A percentile compares a stretch with the other conserved stretches of the same genome.
Evolutionary conservation across 2,888 invertebrate species (phyloP).

Genomic region (Lasioglossum vierecki): DNA sequence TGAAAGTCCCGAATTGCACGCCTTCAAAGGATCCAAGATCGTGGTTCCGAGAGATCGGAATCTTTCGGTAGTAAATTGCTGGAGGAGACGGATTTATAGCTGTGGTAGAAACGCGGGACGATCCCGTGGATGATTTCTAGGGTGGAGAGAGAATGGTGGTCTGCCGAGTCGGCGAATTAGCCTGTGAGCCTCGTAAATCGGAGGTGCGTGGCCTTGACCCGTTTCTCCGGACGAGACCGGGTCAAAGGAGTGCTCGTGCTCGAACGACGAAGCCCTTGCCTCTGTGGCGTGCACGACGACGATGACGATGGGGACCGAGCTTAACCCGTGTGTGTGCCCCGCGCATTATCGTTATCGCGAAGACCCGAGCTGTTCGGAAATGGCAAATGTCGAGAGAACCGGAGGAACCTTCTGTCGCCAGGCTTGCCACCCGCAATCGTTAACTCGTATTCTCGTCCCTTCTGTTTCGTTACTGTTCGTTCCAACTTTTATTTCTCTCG

Average conservation of each 20-base stretch:
- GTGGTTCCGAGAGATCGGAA: neutral
- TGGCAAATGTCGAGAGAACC: slow-evolving; percentile 24
- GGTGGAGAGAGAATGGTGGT: neutral
- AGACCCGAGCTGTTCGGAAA: neutral
- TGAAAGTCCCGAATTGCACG: too few species aligned
- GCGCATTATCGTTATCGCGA: slow-evolving; percentile 40
- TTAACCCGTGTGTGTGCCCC: slow-evolving; percentile 15
- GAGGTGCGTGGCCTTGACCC: slow-evolving; percentile 61
- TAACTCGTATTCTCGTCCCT: neutral
- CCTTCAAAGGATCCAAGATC: too few species aligned
- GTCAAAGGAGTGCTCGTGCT: slow-evolving; percentile 50
- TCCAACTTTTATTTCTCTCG: neutral
- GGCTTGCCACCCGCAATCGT: neutral
- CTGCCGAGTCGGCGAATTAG: neutral
- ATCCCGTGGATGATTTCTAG: neutral
- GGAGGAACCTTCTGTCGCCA: neutral
- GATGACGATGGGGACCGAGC: neutral
- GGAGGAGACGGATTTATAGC: neutral
- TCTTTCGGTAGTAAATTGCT: neutral
- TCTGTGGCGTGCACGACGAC: slow-evolving; percentile 8
- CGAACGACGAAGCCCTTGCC: slow-evolving; percentile 29
- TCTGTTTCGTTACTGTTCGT: neutral
- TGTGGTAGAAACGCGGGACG: neutral
- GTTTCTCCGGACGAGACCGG: slow-evolving; percentile 36
- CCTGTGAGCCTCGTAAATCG: neutral